Percentiles rank a stretch among this genome's conserved stretches.
Evolutionary conservation across 2,888 invertebrate species (phyloP).

Genomic region (Noctua fimbriata): DNA sequence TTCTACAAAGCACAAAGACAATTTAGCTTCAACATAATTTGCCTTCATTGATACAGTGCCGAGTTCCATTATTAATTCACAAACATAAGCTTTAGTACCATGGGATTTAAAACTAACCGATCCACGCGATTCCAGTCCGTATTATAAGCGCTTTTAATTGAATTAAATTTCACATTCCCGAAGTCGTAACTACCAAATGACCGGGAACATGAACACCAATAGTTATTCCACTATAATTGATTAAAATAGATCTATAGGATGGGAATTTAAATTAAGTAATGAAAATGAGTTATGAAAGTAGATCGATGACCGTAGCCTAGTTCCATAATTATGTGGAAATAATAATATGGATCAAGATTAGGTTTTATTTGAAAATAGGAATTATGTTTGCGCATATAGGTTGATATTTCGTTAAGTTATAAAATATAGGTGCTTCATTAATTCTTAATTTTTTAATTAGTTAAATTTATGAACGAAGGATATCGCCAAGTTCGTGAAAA

Average conservation of each 20-base stretch:
- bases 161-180: slow-evolving; percentile 59
- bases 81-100: slow-evolving; percentile 33
- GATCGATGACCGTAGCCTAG: slow-evolving; percentile 60
- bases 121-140: slow-evolving; percentile 32
- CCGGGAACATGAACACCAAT: slow-evolving; percentile 40
- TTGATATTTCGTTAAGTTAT: neutral
- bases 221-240: slow-evolving; percentile 60
- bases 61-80: slow-evolving; percentile 29
- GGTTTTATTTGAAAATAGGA: slow-evolving; percentile 1
- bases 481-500: neutral
- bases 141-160: slow-evolving; percentile 48
- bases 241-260: slow-evolving; percentile 55
- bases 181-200: slow-evolving; percentile 53
- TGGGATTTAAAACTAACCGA: slow-evolving; percentile 50
- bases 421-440: neutral
- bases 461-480: neutral
- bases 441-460: too few relatives aligned
- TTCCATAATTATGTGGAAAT: slow-evolving; percentile 52
- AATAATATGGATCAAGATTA: slow-evolving; percentile 41
- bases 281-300: slow-evolving; percentile 54
- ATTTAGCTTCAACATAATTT: neutral
- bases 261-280: slow-evolving; percentile 61
- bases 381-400: neutral
- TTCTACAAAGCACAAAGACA: neutral
- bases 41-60: neutral